Evolutionary conservation across 2,888 invertebrate species (phyloP).

Genomic region (Luperina nickerlii): DNA sequence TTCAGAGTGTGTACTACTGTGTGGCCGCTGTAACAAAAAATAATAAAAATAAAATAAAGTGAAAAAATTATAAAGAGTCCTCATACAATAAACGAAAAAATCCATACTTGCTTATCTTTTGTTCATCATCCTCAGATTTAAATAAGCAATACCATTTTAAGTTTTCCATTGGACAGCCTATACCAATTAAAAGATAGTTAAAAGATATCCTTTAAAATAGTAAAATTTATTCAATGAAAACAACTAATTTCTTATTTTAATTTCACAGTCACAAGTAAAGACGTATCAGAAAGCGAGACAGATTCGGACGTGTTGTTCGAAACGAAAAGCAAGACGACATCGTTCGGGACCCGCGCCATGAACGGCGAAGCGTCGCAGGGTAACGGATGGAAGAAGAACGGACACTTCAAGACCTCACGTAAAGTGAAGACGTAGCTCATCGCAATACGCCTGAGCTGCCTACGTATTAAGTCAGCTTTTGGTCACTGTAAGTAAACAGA

Average conservation of each 20-base stretch:
- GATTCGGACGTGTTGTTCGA: constrained; percentile 97
- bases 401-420: constrained; percentile 84
- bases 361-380: constrained; percentile 86
- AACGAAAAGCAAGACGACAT: constrained; percentile 91
- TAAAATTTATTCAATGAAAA: no score
- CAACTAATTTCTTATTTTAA: neutral
- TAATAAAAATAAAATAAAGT: no score
- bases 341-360: constrained; percentile 79
- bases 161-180: no score
- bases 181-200: no score
- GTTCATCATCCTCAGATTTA: neutral
- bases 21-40: no score
- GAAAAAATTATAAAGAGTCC: no score
- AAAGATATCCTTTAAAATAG: no score
- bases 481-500: constrained; percentile 60
- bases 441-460: constrained; percentile 65
- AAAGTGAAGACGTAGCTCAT: constrained; percentile 86
- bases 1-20: no score
- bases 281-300: constrained; percentile 94
- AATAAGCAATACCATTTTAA: neutral
- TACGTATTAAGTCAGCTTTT: constrained; percentile 58
- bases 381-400: constrained; percentile 90
- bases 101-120: neutral
- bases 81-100: no score
- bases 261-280: constrained; percentile 90